A percentile compares a stretch with the other conserved stretches of the same genome.
Conservation (phyloP, 2,888 invertebrate species). For the Clusia tigrina region DNA sequence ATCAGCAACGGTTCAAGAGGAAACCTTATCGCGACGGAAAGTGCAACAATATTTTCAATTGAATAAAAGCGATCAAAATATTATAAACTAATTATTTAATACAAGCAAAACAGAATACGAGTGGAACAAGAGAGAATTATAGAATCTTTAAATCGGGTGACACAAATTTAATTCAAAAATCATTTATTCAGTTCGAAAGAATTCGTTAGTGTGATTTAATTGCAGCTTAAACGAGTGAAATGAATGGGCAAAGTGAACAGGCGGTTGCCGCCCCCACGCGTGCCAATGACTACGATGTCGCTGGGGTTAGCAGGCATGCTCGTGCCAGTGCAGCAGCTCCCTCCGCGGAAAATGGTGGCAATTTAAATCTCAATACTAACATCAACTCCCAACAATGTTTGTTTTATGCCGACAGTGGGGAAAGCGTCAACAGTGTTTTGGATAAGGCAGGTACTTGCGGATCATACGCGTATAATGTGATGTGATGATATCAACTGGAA, state of each 20-base stretch:
- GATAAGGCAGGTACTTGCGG: slow-evolving; percentile 40
- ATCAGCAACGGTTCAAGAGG: slow-evolving; percentile 10
- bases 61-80: no score
- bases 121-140: no score
- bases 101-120: no score
- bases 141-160: no score
- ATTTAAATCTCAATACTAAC: not conserved
- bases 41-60: not conserved
- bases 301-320: not conserved
- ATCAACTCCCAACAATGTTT: slow-evolving; percentile 2
- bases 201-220: no score
- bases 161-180: no score
- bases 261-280: not conserved
- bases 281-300: not conserved
- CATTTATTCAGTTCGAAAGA: no score
- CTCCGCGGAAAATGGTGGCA: not conserved
- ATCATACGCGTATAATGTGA: not conserved
- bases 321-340: not conserved
- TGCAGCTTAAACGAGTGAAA: no score
- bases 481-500: not conserved
- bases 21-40: not conserved
- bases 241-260: not conserved
- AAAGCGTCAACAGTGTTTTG: slow-evolving; percentile 36
- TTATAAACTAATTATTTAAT: no score
- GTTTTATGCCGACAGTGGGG: not conserved